These are phyloP conservation scores for Drosophila quadrilineata DNA, from an alignment of 1,140 invertebrate species.

Conservation along the genomic window DNA sequence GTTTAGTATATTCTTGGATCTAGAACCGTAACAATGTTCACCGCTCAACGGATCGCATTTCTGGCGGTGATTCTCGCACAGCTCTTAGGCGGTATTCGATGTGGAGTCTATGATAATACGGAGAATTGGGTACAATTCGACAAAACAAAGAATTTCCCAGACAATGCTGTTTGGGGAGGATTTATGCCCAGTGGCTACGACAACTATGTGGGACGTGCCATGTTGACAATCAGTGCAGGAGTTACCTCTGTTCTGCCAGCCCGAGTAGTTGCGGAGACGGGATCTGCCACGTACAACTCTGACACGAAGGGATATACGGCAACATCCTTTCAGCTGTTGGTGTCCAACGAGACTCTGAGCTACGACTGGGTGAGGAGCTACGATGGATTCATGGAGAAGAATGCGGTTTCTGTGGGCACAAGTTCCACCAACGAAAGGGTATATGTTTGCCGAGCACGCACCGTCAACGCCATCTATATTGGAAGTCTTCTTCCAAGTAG, in stretches of 20 bases:
- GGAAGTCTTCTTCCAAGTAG: constrained; percentile 16
- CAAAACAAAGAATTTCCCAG: constrained; percentile 27
- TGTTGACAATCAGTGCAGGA: too few relatives aligned
- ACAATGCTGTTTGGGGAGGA: constrained; percentile 35
- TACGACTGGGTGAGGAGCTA: constrained; percentile 51
- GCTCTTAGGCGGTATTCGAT: constrained; percentile 26
- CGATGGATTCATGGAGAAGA: constrained; percentile 46
- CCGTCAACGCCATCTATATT: constrained; percentile 28
- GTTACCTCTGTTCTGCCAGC: constrained; percentile 36
- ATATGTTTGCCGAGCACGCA: constrained; percentile 41
- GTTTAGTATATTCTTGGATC: constrained; percentile 1
- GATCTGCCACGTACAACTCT: constrained; percentile 38
- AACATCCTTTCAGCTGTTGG: constrained; percentile 25
- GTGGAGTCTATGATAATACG: constrained; percentile 29
- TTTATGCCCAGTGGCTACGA: constrained; percentile 42
- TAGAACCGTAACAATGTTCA: constrained; percentile 22
- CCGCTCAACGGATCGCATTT: background rate
- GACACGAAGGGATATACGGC: too few relatives aligned
- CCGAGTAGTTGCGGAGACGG: constrained; percentile 38
- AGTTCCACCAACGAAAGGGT: constrained; percentile 29
- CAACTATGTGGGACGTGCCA: constrained; percentile 47
- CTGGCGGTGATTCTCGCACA: constrained; percentile 31
- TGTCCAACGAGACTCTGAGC: constrained; percentile 40
- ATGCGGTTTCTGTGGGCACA: constrained; percentile 51
- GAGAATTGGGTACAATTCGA: constrained; percentile 38